Evolutionary conservation across 2,888 invertebrate genomes (phyloP), one percentile per base, ranked within the genome.

Genomic region (Troides aeacus): DNA sequence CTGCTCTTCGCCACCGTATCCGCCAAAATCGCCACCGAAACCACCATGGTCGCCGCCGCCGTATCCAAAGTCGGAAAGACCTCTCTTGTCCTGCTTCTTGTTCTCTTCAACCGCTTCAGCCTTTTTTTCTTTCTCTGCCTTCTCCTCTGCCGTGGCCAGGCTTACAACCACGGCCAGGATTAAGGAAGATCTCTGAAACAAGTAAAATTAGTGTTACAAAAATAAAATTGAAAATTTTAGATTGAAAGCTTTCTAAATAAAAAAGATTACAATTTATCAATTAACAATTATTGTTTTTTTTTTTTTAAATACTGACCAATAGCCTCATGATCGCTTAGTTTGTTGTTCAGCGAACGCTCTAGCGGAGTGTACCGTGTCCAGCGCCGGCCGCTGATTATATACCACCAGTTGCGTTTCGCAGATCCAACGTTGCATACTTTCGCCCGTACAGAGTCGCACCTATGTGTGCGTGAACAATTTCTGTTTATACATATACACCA

Each of bases 1-100:
- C 21, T 79, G 78, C 64, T 74, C 74, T 7, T 81, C 82, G 23
- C 82, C 75, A n/a, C 84, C 77, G 74, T 84, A 84, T 58, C 79
- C 78, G 30, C 79, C 80, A 63, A 72, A 74, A 62, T 74, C 77
- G 30, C 78, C 76, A 8, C 76, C 75, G 57, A 77, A 78, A 64
- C 83, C 81, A 36, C 79, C 78, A 46, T 74, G 74, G 50, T 80
- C 80, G 6, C 83, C 82, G 62, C 81, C 81, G 74, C 87, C 89
- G 42, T 93, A 93, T 75, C 93, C 90, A 72, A 88, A 92, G 68
- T 92, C 92, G 56, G 90, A 88, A 21, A 94, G 87, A 74, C 94
- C 94, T 82, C 94, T 85, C 78, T 94, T 94, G 77, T 93, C 93
- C 79, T 93, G 93, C 79, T 93, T 93, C 84, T 93, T 94, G 76